Evolutionary conservation across 2,797 vertebrate genomes (phyloP), one percentile per base, ranked within the genome.

Genomic region (Sebastes minor): DNA sequence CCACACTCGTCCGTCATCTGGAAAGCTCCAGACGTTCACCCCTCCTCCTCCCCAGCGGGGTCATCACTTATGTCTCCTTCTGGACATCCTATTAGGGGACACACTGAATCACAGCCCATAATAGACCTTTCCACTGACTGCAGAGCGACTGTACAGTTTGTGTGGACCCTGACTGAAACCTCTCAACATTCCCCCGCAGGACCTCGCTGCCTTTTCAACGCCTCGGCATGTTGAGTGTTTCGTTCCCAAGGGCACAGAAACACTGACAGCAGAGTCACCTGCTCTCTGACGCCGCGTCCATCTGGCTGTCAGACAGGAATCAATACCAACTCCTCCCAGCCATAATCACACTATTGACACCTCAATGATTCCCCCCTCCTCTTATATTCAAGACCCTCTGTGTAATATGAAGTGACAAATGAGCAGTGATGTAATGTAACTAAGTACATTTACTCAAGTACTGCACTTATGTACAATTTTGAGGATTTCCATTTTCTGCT

Each of bases 1-100:
- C 91, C 84, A 57, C 32, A 52, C 78, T 89, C 57, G 60, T 93
- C 90, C 4, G 59, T 95, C 95, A 95, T 89, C 81, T 84, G 56
- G 74, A 81, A 78, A 85, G 84, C 89, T 90, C 87, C 72, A n/a
- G 81, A 85, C 53, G 14, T 71, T 88, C 71, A 85, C 13, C 8
- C 74, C 42, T 16, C 72, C 68, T 46, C 6, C 27, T 1, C 5
- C 11, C 7, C 33, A 46, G 18, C 7, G 6, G 80, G 82, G 80
- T 91, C 88, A 89, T 92, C 83, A 81, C 13, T 93, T 84, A 81
- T 74, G 80, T 85, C 84, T 85, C 75, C 27, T 75, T 76, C 83
- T 88, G 76, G 82, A 87, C 87, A 83, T 75, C 86, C 74, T 35
- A 53, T 88, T 88, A 85, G 71, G 78, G 20, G 8, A 76, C 57